A percentile compares a stretch with the other conserved stretches of the same genome.
These are phyloP conservation scores for Sinocyclocheilus maitianheensis DNA, from an alignment of 2,113 vertebrate species.

Conservation along the genomic window DNA sequence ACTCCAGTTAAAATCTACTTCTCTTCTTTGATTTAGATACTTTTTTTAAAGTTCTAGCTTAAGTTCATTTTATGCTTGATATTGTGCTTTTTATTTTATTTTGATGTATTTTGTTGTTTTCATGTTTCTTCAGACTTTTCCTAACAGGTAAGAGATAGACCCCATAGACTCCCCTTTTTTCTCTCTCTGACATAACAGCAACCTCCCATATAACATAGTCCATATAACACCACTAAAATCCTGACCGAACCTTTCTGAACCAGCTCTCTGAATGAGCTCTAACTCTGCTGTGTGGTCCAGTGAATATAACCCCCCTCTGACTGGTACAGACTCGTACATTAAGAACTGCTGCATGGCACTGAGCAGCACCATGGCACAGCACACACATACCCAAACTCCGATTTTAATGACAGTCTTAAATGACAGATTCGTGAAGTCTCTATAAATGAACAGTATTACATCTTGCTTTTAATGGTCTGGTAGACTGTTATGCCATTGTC, in stretches of 20 bases:
- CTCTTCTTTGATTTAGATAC: neutral
- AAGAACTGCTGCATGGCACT: neutral
- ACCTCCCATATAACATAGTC: neutral
- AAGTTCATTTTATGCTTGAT: neutral
- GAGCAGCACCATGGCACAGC: neutral
- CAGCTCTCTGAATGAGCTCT: neutral
- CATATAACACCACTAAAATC: constrained; percentile 17
- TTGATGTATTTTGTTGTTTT: constrained; percentile 50
- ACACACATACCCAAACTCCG: neutral
- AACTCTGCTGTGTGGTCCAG: neutral
- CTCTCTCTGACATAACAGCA: neutral
- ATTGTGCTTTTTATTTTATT: constrained; percentile 41
- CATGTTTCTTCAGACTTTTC: constrained; percentile 50
- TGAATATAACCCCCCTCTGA: neutral
- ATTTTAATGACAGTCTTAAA: neutral
- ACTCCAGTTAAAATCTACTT: neutral
- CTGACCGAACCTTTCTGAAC: neutral
- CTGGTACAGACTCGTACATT: neutral
- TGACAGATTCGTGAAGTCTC: neutral
- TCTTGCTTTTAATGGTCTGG: neutral
- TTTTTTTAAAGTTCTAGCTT: neutral
- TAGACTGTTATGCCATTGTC: neutral
- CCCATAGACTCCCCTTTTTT: neutral
- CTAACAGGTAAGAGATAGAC: constrained; percentile 54
- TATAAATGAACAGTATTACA: neutral